Evolutionary conservation across 2,113 vertebrate genomes (phyloP), one percentile per base, ranked within the genome.

Genomic region (Falcunculus frontatus): DNA sequence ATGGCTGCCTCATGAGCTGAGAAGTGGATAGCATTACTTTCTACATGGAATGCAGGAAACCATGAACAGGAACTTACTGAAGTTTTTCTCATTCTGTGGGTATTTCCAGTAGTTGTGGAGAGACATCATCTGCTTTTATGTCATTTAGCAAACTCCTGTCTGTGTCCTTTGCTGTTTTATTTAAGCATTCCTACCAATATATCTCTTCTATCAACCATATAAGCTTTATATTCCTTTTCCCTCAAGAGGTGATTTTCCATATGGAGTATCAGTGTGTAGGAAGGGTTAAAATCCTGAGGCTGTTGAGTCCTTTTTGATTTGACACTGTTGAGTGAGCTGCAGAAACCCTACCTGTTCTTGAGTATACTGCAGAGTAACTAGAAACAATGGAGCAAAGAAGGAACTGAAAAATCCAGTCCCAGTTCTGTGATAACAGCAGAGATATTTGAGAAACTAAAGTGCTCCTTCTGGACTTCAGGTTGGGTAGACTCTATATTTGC

Each of bases 221-320:
- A 53, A 7, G 32, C 30, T 82, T 85, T 57, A 10, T 60, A 88
- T 69, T 95, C 17, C 23, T 86, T 85, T 84, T 62, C 13, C 30
- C 35, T 85, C 25, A 44, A 62, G 37, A 79, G 13, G 15, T 50
- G 6, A 25, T 91, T 82, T 83, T 90, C 63, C 15, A 3, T 57
- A 42, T 30, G 18, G 16, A 62, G 13, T 83, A 39, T 73, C 56
- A 52, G 13, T 42, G 84, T 49, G 46, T 47, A 67, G 39, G 30
- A 96, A 92, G 79, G 59, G 76, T 94, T 96, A 90, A 96, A 86
- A 64, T 32, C 29, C 47, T 75, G 64, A 81, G 56, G 20, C 60
- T 86, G 2, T 56, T 70, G 39, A 64, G 52, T 74, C 39, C 16
- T 75, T 94, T 90, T 80, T 68, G 23, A 72, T 92, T 70, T 89